phyloP scores from a whole-genome alignment of 2,113 vertebrate species.

The Sylvia atricapilla region DNA sequence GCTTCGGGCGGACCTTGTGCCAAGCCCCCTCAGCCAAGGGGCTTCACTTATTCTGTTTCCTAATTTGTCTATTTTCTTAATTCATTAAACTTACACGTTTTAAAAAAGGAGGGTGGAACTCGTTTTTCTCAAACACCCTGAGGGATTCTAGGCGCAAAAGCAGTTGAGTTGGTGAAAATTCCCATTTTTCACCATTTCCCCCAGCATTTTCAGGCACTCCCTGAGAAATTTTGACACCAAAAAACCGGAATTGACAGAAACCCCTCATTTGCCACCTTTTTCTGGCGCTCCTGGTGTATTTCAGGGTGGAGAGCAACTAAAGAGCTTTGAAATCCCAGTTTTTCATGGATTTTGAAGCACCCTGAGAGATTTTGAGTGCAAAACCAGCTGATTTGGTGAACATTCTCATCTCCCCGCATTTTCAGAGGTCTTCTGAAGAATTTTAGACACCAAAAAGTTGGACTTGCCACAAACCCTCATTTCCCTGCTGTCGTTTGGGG shows the following conservation, averaged over 20 bases:
- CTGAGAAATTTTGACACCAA: background rate
- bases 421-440: too few species aligned
- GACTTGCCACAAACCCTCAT: background rate
- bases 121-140: background rate
- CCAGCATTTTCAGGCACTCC: background rate
- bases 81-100: too few species aligned
- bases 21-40: too few species aligned
- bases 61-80: too few species aligned
- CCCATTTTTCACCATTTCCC: background rate
- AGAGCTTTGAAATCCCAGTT: background rate
- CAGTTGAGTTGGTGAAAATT: background rate
- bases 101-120: too few species aligned
- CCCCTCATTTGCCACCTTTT: background rate
- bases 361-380: too few species aligned
- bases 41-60: too few species aligned
- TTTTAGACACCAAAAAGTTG: background rate
- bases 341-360: background rate
- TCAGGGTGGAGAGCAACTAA: background rate
- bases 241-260: background rate
- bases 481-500: too few species aligned
- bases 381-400: too few species aligned
- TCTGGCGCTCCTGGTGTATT: fast-evolving
- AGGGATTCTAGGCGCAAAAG: background rate
- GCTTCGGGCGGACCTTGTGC: too few species aligned
- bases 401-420: background rate